These are phyloP conservation scores for Macroramphosus scolopax DNA, from an alignment of 2,797 vertebrate species.

Conservation along the genomic window DNA sequence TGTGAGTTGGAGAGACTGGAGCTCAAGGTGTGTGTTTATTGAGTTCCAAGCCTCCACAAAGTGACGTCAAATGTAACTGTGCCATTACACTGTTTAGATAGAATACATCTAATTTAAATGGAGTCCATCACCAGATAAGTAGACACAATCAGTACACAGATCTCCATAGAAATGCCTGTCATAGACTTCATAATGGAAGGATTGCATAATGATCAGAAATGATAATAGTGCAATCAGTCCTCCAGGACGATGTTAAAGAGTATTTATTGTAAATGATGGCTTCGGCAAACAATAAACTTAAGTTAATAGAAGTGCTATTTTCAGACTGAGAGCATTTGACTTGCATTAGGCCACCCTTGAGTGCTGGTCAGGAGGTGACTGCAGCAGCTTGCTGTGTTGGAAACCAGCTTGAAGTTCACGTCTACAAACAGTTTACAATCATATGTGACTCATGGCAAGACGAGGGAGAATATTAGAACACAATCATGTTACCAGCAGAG, in stretches of 20 bases:
- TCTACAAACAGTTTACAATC: conserved; percentile 19
- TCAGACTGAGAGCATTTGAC: conserved; percentile 49
- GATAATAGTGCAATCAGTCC: conserved; percentile 15
- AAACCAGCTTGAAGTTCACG: not conserved
- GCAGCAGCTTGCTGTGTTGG: conserved; percentile 2
- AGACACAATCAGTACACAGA: not conserved
- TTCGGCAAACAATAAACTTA: conserved; percentile 25
- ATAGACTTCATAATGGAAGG: not conserved
- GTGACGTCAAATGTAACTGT: conserved; percentile 33
- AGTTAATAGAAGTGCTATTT: conserved; percentile 41
- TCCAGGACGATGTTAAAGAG: conserved; percentile 15
- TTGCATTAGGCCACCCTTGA: conserved; percentile 46
- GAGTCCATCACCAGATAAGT: too few relatives aligned
- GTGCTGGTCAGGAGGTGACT: conserved; percentile 20
- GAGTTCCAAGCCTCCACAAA: conserved; percentile 26
- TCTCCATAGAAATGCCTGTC: not conserved
- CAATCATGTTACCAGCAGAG: conserved; percentile 8
- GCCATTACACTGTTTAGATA: conserved; percentile 41
- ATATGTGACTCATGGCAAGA: conserved; percentile 17
- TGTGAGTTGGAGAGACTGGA: conserved; percentile 11
- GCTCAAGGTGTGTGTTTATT: conserved; percentile 40
- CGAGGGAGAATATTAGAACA: conserved; percentile 10
- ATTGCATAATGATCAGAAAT: conserved; percentile 13
- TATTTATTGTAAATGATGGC: conserved; percentile 10
- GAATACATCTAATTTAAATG: conserved; percentile 32